phyloP scores from a whole-genome alignment of 1,140 invertebrate species.

The Zaprionus capensis region DNA sequence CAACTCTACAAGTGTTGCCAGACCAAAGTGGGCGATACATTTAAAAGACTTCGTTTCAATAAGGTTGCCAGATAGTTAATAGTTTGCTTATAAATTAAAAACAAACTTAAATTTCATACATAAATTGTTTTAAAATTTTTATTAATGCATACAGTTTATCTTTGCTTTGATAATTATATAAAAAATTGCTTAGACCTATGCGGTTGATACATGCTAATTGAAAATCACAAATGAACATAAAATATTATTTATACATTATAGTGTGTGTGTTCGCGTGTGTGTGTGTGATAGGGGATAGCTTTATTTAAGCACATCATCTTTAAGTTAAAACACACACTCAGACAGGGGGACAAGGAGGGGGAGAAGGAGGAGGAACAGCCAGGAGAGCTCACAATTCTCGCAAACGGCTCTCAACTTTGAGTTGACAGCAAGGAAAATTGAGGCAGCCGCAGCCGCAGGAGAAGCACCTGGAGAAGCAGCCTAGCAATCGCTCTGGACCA shows the following conservation, averaged over 20 bases:
- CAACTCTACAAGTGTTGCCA: conserved; percentile 15
- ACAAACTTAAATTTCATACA: background rate
- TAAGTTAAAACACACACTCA: conserved; percentile 74
- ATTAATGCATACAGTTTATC: conserved; percentile 75
- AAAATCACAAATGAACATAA: conserved; percentile 83
- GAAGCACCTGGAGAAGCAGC: background rate
- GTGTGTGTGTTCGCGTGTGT: conserved; percentile 56
- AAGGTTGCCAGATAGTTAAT: background rate
- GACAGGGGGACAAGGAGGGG: conserved; percentile 20
- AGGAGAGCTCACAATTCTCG: conserved; percentile 61
- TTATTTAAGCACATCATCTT: conserved; percentile 70
- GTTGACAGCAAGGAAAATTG: conserved; percentile 82
- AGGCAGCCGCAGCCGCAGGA: conserved; percentile 13
- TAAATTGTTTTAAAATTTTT: conserved; percentile 57
- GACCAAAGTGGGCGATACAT: too few species aligned
- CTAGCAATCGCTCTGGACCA: conserved; percentile 85
- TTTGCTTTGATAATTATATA: conserved; percentile 76
- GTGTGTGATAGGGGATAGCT: conserved; percentile 16
- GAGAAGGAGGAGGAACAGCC: background rate
- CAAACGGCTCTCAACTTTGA: conserved; percentile 75
- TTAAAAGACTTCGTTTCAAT: background rate
- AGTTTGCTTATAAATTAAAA: background rate
- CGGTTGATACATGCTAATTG: conserved; percentile 72
- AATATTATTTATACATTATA: conserved; percentile 79
- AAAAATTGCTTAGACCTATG: conserved; percentile 72